These are phyloP conservation scores for Dinocampus coccinellae DNA, from an alignment of 2,888 invertebrate species.

Conservation along the genomic window DNA sequence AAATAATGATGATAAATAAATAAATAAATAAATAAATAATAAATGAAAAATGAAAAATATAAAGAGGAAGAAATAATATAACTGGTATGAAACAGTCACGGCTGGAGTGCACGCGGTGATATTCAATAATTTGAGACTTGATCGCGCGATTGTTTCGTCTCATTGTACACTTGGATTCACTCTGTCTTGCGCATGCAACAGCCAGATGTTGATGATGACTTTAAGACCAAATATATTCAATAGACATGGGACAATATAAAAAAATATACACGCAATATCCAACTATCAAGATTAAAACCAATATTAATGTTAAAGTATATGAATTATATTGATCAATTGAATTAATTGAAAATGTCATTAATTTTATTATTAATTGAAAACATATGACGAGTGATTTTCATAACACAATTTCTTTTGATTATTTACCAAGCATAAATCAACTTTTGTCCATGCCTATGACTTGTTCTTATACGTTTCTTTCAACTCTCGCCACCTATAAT, in stretches of 20 bases:
- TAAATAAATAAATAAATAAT: no score
- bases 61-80: background rate
- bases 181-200: background rate
- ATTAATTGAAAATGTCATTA: conserved; percentile 18
- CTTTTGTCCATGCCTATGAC: conserved; percentile 23
- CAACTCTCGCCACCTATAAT: conserved; percentile 33
- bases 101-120: conserved; percentile 41
- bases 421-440: conserved; percentile 7
- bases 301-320: background rate
- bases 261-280: background rate
- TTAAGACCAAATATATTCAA: background rate
- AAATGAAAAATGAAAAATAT: no score
- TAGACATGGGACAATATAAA: background rate
- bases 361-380: background rate
- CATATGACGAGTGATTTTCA: background rate
- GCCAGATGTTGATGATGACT: background rate
- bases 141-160: conserved; percentile 45
- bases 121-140: conserved; percentile 56
- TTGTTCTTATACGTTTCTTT: conserved; percentile 22
- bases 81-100: conserved; percentile 34
- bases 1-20: no score
- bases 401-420: background rate
- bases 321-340: conserved; percentile 2
- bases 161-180: conserved; percentile 33
- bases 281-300: background rate